Evolutionary conservation across 92 coral and sea anemone species (phyloP), one percentile per base, ranked within the genome.

Genomic region (Actinostola sp.): DNA sequence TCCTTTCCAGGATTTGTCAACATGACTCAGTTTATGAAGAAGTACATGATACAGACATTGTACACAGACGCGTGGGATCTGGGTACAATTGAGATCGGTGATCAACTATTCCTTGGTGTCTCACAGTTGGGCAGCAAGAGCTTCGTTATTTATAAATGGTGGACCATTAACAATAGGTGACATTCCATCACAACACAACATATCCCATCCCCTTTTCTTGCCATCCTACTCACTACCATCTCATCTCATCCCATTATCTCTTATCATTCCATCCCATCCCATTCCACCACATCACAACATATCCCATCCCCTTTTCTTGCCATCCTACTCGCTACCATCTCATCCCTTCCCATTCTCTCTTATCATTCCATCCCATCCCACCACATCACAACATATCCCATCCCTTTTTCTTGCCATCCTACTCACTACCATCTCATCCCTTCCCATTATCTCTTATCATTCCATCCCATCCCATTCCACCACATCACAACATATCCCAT

Each of bases 21-120:
- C 75, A 85, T 88, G 98, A 88, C 96, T n/a, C 85, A 85, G 83
- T 94, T 94, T 71, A 88, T 84, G 89, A 94, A 91, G 89, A 81
- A 84, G 66, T 88, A 91, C 88, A 94, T 94, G 97, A 91, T 94
- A 44, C 98, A 94, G 74, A 85, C 97, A 3, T 58, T 94, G 49
- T 85, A 92, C 63, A 88, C 91, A 58, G 98, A 94, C 67, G 97
- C 98, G 13, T 94, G 98, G 98, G 98, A 94, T 73, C 89, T 88
- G 26, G 97, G 87, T 15, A 82, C 93, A 16, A 91, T 94, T 60
- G 81, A 76, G 66, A 91, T 85, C 45, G 92, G 83, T 6, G 55
- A 75, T 1, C 91, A 89, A 62, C 42, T 94, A 63, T 94, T 85
- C 33, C 81, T 94, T 48, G 98, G 98, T 15, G 87, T 94, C 27